Conservation (phyloP, 2,888 invertebrate species). For the Thera obeliscata region DNA sequence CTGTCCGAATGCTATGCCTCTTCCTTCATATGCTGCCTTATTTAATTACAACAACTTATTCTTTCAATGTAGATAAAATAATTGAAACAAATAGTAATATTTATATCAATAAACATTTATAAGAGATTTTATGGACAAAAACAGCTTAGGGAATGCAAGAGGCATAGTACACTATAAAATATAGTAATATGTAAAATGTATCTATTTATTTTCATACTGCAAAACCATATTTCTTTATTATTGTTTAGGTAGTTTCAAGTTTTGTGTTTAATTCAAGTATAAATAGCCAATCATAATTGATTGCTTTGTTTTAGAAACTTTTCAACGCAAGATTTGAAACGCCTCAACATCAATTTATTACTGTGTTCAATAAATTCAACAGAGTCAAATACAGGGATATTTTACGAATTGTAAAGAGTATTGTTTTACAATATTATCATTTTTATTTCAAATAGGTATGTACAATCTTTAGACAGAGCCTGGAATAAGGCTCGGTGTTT, state of each 20-base stretch:
- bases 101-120: conserved; percentile 40
- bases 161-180: conserved; percentile 63
- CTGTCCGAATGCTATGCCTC: conserved; percentile 67
- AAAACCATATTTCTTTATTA: conserved; percentile 63
- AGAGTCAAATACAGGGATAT: conserved; percentile 84
- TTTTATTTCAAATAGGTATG: conserved; percentile 50
- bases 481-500: conserved; percentile 47
- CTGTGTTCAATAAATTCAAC: conserved; percentile 81
- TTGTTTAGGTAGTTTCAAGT: conserved; percentile 62
- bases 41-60: conserved; percentile 32
- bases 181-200: conserved; percentile 59
- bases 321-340: conserved; percentile 60
- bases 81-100: conserved; percentile 41
- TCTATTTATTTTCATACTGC: conserved; percentile 79
- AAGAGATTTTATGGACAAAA: conserved; percentile 39
- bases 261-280: conserved; percentile 39
- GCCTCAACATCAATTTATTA: conserved; percentile 58
- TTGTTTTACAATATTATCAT: conserved; percentile 62
- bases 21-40: conserved; percentile 43
- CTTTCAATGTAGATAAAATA: conserved; percentile 36
- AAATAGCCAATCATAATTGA: conserved; percentile 4
- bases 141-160: conserved; percentile 47
- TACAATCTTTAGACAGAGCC: conserved; percentile 46
- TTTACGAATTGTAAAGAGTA: conserved; percentile 72
- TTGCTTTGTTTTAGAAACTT: neutral